Percentiles rank a stretch among this genome's conserved stretches.
Evolutionary conservation across 35 echinoderm and acorn worm species (phyloP).

Genomic region (Anneissia japonica): DNA sequence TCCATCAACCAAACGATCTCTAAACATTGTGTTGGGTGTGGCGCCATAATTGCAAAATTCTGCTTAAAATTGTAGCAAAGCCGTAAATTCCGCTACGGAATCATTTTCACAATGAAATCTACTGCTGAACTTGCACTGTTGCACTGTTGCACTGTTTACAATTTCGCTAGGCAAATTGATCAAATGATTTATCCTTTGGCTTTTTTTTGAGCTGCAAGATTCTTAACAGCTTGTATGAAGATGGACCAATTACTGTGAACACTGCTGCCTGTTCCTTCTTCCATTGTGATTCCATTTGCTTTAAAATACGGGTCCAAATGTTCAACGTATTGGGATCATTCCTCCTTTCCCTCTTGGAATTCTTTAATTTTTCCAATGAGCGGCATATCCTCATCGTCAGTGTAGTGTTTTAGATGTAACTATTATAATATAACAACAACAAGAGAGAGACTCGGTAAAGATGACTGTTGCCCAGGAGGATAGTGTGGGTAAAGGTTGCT

Average conservation of each 20-base stretch:
- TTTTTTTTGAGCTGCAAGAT: no score
- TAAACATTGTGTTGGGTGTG: constrained; percentile 23
- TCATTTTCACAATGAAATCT: neutral
- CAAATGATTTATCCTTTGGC: no score
- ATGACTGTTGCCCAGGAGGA: no score
- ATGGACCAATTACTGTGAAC: no score
- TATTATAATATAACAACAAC: no score
- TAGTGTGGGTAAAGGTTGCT: no score
- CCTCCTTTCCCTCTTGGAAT: neutral
- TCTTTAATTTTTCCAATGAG: neutral
- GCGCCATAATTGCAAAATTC: constrained; percentile 17
- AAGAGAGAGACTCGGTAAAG: no score
- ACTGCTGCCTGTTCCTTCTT: neutral
- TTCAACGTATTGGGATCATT: neutral
- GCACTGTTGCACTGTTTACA: constrained; percentile 26
- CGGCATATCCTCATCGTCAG: neutral
- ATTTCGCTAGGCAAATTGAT: no score
- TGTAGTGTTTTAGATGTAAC: neutral
- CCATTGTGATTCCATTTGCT: neutral
- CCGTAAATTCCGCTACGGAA: neutral
- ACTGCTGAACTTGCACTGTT: constrained; percentile 16
- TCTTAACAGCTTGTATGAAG: no score
- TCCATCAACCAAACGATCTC: constrained; percentile 7
- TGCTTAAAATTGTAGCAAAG: neutral
- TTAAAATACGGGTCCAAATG: neutral